Conservation (phyloP, 2,797 vertebrate genomes). For the Sebastes kiyomatsui region DNA sequence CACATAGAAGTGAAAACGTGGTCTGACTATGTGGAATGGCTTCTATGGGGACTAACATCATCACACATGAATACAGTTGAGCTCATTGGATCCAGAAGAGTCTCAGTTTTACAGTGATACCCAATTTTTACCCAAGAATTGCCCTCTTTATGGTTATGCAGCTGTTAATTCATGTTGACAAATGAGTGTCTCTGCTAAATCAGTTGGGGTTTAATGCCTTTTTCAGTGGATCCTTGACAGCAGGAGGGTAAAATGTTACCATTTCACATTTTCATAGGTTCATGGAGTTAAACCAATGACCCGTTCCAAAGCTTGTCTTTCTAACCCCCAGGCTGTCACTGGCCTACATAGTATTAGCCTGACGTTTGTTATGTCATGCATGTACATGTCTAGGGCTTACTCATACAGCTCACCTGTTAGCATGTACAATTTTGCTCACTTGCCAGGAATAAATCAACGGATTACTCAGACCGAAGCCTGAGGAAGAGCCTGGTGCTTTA, state of each 20-base stretch:
- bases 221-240: not conserved
- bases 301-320: not conserved
- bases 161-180: not conserved
- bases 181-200: not conserved
- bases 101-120: no score
- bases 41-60: no score
- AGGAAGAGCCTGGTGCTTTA: no score
- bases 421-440: not conserved
- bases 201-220: not conserved
- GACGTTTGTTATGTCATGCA: not conserved
- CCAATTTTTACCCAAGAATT: no score
- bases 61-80: no score
- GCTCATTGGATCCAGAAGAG: no score
- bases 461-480: not conserved
- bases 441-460: not conserved
- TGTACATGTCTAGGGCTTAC: not conserved
- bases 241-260: not conserved
- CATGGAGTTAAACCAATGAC: not conserved
- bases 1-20: no score
- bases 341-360: not conserved
- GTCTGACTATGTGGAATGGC: no score
- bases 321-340: not conserved
- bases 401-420: not conserved
- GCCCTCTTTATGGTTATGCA: not conserved
- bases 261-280: not conserved